Percentiles rank a stretch among this genome's conserved stretches.
phyloP scores from a whole-genome alignment of 2,888 invertebrate genomes.

The Antheraea yamamai region DNA sequence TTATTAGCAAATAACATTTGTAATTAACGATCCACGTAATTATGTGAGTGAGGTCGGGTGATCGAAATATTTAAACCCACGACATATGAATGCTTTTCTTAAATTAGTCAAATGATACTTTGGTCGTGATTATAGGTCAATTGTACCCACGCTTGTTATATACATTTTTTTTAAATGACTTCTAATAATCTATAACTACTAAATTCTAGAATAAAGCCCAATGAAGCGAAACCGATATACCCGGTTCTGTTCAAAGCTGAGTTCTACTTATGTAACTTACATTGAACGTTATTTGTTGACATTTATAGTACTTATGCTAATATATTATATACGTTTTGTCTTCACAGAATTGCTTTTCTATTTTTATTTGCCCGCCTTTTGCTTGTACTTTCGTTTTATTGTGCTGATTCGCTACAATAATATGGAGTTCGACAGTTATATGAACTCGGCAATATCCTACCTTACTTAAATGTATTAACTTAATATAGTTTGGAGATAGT shows the following conservation, averaged over 20 bases:
- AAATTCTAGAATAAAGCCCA: not conserved
- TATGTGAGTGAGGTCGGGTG: no score
- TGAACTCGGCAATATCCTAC: constrained; percentile 3
- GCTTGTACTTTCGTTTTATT: constrained; percentile 21
- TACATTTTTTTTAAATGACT: no score
- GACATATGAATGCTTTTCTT: no score
- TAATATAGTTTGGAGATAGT: not conserved
- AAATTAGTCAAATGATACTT: no score
- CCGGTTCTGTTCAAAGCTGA: constrained; percentile 20
- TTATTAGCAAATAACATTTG: no score
- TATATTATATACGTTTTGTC: constrained; percentile 22
- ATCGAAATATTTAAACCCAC: no score
- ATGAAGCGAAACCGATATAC: not conserved
- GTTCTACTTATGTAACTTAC: constrained; percentile 20
- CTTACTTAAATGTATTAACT: constrained; percentile 3
- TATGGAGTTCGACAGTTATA: constrained; percentile 9
- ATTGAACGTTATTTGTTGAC: constrained; percentile 22
- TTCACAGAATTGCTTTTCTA: constrained; percentile 23
- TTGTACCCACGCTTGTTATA: not conserved
- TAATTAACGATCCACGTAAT: no score
- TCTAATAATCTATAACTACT: not conserved
- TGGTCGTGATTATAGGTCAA: no score
- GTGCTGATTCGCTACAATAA: constrained; percentile 21
- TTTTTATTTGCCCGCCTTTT: constrained; percentile 24
- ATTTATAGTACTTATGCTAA: constrained; percentile 25